A percentile compares a stretch with the other conserved stretches of the same genome.
These are phyloP conservation scores for Hybognathus amarus DNA, from an alignment of 2,797 vertebrate species.

Conservation along the genomic window DNA sequence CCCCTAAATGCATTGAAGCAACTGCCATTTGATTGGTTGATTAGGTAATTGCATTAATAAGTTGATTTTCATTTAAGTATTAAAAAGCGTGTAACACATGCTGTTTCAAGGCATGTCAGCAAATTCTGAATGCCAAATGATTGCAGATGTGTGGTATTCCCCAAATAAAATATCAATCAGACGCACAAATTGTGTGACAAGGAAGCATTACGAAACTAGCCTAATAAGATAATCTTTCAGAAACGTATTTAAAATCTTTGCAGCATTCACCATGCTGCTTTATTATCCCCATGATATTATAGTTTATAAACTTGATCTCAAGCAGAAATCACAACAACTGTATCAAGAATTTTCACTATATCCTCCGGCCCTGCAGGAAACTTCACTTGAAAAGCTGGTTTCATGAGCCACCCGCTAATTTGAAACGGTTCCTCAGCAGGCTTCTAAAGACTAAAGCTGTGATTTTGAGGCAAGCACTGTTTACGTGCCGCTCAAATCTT, in stretches of 20 bases:
- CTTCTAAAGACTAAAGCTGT: slow-evolving; percentile 54
- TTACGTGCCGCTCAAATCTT: slow-evolving; percentile 50
- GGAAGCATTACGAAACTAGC: not conserved
- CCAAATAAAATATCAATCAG: not conserved
- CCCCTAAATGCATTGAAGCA: too few species aligned
- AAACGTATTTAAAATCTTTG: not conserved
- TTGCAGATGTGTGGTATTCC: not conserved
- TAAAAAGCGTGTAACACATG: not conserved
- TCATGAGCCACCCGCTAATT: slow-evolving; percentile 46
- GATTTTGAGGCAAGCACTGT: slow-evolving; percentile 27
- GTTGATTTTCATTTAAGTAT: not conserved
- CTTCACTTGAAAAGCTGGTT: slow-evolving; percentile 53
- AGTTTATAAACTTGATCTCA: not conserved
- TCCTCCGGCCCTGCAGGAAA: slow-evolving; percentile 35
- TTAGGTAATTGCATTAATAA: too few species aligned
- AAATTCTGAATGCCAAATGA: not conserved
- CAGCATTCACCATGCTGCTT: not conserved
- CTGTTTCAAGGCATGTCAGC: not conserved
- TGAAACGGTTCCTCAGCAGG: slow-evolving; percentile 47
- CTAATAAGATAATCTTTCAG: not conserved
- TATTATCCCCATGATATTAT: slow-evolving; percentile 10
- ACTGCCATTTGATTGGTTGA: too few species aligned
- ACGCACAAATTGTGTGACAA: not conserved
- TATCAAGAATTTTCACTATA: slow-evolving; percentile 10
- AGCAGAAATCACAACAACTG: slow-evolving; percentile 7